These are phyloP conservation scores for Chirona hameri DNA, from an alignment of 2,888 invertebrate species.

Conservation along the genomic window DNA sequence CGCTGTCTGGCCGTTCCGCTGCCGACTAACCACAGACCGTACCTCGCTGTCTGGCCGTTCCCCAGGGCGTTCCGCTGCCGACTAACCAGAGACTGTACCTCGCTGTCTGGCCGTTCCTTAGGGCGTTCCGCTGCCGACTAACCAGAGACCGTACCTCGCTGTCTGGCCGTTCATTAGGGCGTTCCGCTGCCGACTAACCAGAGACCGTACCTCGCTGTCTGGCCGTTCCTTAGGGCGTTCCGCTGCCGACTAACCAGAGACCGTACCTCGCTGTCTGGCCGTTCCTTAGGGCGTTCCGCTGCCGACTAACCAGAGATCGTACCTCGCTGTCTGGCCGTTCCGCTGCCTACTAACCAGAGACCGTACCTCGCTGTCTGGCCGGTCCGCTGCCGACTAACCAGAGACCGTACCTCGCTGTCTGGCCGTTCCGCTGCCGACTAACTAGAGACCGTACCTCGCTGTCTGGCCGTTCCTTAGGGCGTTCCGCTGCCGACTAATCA, in stretches of 20 bases:
- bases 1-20: conserved; percentile 72
- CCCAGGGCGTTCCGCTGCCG: conserved; percentile 75
- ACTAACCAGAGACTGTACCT: too few relatives aligned
- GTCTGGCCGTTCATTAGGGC: conserved; percentile 53
- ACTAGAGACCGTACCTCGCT: too few relatives aligned
- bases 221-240: conserved; percentile 58
- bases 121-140: conserved; percentile 76
- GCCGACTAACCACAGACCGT: conserved; percentile 52
- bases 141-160: too few relatives aligned
- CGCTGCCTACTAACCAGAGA: conserved; percentile 62
- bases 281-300: conserved; percentile 66
- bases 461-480: conserved; percentile 54
- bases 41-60: too few relatives aligned
- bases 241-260: conserved; percentile 61
- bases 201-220: too few relatives aligned
- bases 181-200: conserved; percentile 65
- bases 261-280: too few relatives aligned
- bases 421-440: conserved; percentile 67
- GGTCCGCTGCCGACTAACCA: conserved; percentile 65
- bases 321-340: conserved; percentile 46
- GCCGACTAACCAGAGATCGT: conserved; percentile 52
- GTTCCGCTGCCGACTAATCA: conserved; percentile 65
- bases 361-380: too few relatives aligned
- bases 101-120: conserved; percentile 43
- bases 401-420: too few relatives aligned